These are phyloP conservation scores for Ladona fulva DNA, from an alignment of 1,140 invertebrate species.

Conservation along the genomic window DNA sequence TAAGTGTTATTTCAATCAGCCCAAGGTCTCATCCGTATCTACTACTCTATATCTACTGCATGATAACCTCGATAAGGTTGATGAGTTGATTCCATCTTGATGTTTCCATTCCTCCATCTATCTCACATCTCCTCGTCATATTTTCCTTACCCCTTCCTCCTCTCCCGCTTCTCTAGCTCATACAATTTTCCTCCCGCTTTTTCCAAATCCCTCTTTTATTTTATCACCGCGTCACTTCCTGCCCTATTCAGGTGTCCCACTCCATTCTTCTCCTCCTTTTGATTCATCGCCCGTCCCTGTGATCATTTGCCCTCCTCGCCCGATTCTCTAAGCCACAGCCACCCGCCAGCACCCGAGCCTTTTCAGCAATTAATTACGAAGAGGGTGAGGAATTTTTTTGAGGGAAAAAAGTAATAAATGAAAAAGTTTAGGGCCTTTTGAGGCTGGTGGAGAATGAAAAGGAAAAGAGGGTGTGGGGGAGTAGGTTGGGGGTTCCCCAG, in stretches of 20 bases:
- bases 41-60: too few species aligned
- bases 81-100: too few species aligned
- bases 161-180: background rate
- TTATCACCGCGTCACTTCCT: background rate
- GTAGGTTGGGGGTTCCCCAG: background rate
- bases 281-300: background rate
- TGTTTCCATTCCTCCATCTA: background rate
- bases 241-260: background rate
- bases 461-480: background rate
- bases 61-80: too few species aligned
- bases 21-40: too few species aligned
- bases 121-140: background rate
- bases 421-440: background rate
- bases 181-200: background rate
- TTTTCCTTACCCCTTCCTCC: background rate
- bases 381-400: background rate
- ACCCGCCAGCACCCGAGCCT: background rate
- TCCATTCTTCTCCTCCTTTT: background rate
- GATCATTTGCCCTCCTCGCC: background rate
- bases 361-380: constrained; percentile 7
- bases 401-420: background rate
- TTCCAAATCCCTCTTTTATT: background rate
- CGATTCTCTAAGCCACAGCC: background rate
- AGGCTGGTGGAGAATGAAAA: background rate
- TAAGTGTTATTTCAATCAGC: too few species aligned